These are phyloP conservation scores for Samia ricini DNA, from an alignment of 1,140 invertebrate species.

Conservation along the genomic window DNA sequence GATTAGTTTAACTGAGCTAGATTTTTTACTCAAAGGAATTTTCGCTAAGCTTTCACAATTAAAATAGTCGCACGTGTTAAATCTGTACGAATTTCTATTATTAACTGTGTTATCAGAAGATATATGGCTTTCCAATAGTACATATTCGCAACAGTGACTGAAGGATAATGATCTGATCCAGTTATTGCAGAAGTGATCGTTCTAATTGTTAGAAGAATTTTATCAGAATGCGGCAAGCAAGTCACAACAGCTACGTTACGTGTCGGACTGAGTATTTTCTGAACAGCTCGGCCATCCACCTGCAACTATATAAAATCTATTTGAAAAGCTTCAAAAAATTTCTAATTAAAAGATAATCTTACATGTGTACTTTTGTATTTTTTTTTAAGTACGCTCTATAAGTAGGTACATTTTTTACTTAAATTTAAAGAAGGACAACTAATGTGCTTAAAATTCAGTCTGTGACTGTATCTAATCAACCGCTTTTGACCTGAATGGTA, in stretches of 20 bases:
- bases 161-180: constrained; percentile 22
- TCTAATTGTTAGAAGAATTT: constrained; percentile 36
- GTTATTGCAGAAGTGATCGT: constrained; percentile 23
- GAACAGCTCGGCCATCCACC: constrained; percentile 39
- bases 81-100: constrained; percentile 16
- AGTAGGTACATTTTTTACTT: too few relatives aligned
- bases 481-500: too few relatives aligned
- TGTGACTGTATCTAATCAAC: too few relatives aligned
- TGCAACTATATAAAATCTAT: constrained; percentile 38
- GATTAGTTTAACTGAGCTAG: neutral
- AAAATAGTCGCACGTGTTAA: constrained; percentile 32
- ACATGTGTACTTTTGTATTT: neutral
- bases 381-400: too few relatives aligned
- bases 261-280: constrained; percentile 35
- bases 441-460: too few relatives aligned
- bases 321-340: too few relatives aligned
- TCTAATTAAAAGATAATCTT: too few relatives aligned
- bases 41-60: constrained; percentile 22
- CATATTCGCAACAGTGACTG: constrained; percentile 34
- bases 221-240: constrained; percentile 36
- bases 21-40: neutral
- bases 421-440: too few relatives aligned
- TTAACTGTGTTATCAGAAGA: constrained; percentile 15
- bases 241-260: constrained; percentile 42
- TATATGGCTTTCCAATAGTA: constrained; percentile 34